Conservation (phyloP, 2,888 invertebrate species). For the Cephus pygmeus region DNA sequence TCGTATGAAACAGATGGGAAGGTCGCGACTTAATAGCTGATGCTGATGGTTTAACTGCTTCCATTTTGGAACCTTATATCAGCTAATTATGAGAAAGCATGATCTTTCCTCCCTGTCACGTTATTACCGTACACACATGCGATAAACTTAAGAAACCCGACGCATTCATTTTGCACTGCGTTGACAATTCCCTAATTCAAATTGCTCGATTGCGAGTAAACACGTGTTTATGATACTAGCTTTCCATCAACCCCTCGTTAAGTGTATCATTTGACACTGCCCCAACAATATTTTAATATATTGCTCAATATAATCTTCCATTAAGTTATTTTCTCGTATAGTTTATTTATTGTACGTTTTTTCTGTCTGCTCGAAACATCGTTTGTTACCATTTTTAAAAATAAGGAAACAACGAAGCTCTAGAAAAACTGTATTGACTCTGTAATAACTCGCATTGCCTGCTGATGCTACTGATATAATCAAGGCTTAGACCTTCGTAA, state of each 20-base stretch:
- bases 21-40: background rate
- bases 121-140: background rate
- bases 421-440: background rate
- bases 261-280: background rate
- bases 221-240: background rate
- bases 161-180: background rate
- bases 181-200: background rate
- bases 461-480: background rate
- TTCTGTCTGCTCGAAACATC: background rate
- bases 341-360: background rate
- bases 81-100: background rate
- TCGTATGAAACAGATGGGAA: background rate
- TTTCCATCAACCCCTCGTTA: background rate
- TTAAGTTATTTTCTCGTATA: background rate
- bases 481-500: background rate
- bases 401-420: background rate
- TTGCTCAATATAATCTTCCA: slow-evolving; percentile 18
- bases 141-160: background rate
- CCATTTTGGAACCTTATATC: background rate
- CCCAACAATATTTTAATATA: background rate
- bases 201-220: background rate
- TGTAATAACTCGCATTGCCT: background rate
- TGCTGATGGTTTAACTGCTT: background rate
- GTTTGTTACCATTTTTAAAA: background rate
- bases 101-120: background rate